phyloP scores from a whole-genome alignment of 1,140 invertebrate genomes.

The Heterodera carotae region DNA sequence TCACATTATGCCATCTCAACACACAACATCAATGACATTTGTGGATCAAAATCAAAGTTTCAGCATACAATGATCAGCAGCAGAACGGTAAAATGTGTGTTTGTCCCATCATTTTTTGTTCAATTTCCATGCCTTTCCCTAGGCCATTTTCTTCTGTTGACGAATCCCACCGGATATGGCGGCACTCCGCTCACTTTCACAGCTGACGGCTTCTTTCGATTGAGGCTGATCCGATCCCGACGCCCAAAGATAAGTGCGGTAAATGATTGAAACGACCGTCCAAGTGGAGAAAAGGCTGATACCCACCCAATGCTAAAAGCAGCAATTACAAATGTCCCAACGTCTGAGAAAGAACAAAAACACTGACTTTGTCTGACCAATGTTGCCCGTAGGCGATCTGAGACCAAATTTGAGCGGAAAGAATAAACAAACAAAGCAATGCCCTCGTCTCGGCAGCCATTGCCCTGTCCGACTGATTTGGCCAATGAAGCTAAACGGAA shows the following conservation, averaged over 20 bases:
- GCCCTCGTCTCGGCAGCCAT: slow-evolving; percentile 61
- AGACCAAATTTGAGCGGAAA: slow-evolving; percentile 64
- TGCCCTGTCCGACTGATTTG: slow-evolving; percentile 43
- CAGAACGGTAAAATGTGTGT: too few species aligned
- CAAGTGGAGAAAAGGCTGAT: slow-evolving; percentile 63
- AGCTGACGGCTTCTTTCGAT: background rate
- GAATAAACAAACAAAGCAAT: slow-evolving; percentile 57
- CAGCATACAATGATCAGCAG: background rate
- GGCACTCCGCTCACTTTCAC: background rate
- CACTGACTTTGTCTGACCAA: slow-evolving; percentile 48
- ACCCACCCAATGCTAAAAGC: slow-evolving; percentile 61
- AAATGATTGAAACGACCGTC: slow-evolving; percentile 60
- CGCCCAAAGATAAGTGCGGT: slow-evolving; percentile 44
- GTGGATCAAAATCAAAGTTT: background rate
- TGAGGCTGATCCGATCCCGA: background rate
- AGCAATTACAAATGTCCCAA: background rate
- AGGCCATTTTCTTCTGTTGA: background rate
- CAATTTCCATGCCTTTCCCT: background rate
- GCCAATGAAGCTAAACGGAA: slow-evolving; percentile 56
- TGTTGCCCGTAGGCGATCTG: slow-evolving; percentile 58
- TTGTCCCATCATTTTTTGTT: too few species aligned
- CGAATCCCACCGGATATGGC: background rate
- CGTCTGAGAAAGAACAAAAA: background rate
- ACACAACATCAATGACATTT: too few species aligned
- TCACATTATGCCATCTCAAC: too few species aligned